Conservation (phyloP, 2,113 vertebrate species). For the Nothobranchius furzeri region DNA sequence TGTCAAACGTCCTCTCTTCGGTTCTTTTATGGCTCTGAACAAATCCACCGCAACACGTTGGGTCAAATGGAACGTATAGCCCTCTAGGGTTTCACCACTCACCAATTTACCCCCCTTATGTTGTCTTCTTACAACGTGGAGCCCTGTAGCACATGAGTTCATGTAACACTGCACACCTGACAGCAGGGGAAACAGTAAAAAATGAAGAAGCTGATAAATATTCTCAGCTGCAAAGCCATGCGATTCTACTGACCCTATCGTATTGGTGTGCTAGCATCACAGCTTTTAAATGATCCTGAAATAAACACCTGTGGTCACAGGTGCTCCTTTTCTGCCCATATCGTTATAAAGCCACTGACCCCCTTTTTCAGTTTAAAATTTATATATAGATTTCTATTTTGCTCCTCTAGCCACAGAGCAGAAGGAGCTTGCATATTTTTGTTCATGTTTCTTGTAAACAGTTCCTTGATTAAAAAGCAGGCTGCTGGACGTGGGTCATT, state of each 20-base stretch:
- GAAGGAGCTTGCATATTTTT: slow-evolving; percentile 78
- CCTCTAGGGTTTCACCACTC: slow-evolving; percentile 46
- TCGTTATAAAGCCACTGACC: slow-evolving; percentile 43
- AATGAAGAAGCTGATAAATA: slow-evolving; percentile 49
- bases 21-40: slow-evolving; percentile 74
- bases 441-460: slow-evolving; percentile 66
- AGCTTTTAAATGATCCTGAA: slow-evolving; percentile 66
- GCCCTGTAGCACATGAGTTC: slow-evolving; percentile 74
- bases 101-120: slow-evolving; percentile 47
- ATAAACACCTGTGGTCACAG: slow-evolving; percentile 61
- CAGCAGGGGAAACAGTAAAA: slow-evolving; percentile 51
- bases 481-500: slow-evolving; percentile 59
- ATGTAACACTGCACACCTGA: slow-evolving; percentile 63
- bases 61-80: slow-evolving; percentile 57
- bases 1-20: slow-evolving; percentile 47
- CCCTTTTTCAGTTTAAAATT: slow-evolving; percentile 45
- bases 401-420: slow-evolving; percentile 44
- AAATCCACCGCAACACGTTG: slow-evolving; percentile 61
- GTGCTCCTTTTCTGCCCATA: slow-evolving; percentile 69
- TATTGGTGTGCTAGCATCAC: slow-evolving; percentile 67
- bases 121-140: slow-evolving; percentile 73
- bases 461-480: slow-evolving; percentile 70
- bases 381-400: slow-evolving; percentile 39
- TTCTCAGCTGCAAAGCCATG: slow-evolving; percentile 75
- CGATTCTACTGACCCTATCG: slow-evolving; percentile 56